These are phyloP conservation scores for Mantis religiosa DNA, from an alignment of 2,888 invertebrate species.

Conservation along the genomic window DNA sequence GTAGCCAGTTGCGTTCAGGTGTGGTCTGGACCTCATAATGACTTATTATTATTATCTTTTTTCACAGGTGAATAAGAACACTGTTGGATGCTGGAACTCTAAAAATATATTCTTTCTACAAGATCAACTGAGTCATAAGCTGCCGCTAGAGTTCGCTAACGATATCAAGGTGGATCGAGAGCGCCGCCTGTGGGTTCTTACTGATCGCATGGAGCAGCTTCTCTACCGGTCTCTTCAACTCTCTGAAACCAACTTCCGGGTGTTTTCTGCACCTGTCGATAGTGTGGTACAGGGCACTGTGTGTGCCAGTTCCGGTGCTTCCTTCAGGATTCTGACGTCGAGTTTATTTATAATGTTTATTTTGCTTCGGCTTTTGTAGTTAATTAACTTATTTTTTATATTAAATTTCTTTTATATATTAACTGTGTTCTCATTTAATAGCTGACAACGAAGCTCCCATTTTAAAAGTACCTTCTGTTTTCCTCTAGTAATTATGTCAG, in stretches of 20 bases:
- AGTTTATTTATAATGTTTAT: background rate
- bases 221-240: slow-evolving; percentile 61
- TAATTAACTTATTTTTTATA: background rate
- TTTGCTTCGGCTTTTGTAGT: background rate
- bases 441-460: too few species aligned
- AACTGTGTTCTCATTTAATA: too few species aligned
- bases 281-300: slow-evolving; percentile 69
- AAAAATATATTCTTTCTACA: slow-evolving; percentile 44
- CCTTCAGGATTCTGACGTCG: slow-evolving; percentile 35
- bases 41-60: background rate
- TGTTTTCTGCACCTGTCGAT: slow-evolving; percentile 61
- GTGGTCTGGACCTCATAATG: too few species aligned
- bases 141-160: slow-evolving; percentile 70
- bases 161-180: slow-evolving; percentile 70
- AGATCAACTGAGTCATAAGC: slow-evolving; percentile 57
- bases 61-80: slow-evolving; percentile 64
- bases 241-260: slow-evolving; percentile 65
- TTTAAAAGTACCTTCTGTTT: too few species aligned
- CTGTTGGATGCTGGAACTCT: slow-evolving; percentile 74
- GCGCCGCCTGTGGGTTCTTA: slow-evolving; percentile 71
- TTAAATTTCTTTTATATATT: background rate
- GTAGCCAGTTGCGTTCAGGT: too few species aligned
- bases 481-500: too few species aligned
- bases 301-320: slow-evolving; percentile 48
- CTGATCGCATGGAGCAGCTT: slow-evolving; percentile 78